Evolutionary conservation across 2,797 vertebrate species (phyloP).

Genomic region (Aratinga solstitialis): DNA sequence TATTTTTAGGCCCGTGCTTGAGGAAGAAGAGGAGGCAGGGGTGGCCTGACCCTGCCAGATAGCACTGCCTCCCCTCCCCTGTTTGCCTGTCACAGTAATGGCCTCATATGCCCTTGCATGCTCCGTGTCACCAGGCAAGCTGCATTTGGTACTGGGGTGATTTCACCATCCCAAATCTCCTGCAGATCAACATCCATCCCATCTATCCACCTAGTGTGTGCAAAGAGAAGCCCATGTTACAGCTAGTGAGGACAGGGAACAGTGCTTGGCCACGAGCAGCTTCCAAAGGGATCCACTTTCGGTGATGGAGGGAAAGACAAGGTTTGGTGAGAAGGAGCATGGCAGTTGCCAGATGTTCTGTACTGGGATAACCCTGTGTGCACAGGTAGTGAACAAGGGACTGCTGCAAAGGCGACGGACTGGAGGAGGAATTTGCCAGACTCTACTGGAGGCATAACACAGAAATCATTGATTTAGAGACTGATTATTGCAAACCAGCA

Average conservation of each 20-base stretch:
- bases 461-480: neutral
- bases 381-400: neutral
- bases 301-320: rapidly evolving
- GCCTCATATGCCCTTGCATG: rapidly evolving
- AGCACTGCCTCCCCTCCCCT: neutral
- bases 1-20: constrained; percentile 53
- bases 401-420: rapidly evolving
- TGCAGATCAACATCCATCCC: rapidly evolving
- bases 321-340: neutral
- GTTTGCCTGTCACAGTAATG: neutral
- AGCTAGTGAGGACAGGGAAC: neutral
- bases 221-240: rapidly evolving
- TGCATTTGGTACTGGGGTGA: rapidly evolving
- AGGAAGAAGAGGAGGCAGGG: constrained; percentile 15
- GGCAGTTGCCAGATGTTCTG: neutral
- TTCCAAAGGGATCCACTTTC: rapidly evolving
- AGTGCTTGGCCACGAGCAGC: rapidly evolving
- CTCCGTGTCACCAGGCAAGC: rapidly evolving
- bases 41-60: neutral
- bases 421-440: neutral
- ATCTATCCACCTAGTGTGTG: rapidly evolving
- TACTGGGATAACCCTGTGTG: neutral
- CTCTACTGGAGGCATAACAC: neutral
- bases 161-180: neutral
- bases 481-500: neutral